phyloP scores from a whole-genome alignment of 2,797 vertebrate species.

The Harpagifer antarcticus region DNA sequence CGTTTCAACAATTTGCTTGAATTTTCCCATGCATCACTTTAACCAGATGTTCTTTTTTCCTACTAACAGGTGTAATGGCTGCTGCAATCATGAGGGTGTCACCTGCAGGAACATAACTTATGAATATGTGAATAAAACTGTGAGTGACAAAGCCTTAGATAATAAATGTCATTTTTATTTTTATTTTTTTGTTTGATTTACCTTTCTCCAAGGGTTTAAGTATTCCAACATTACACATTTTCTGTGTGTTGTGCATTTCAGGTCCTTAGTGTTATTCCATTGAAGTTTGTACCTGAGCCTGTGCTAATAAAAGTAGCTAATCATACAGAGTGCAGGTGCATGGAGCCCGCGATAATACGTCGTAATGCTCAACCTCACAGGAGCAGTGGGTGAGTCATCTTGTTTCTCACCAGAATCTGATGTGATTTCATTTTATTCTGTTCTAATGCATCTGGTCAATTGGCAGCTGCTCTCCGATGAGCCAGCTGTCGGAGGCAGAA shows the following conservation, averaged over 20 bases:
- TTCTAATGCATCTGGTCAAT: conserved; percentile 19
- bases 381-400: conserved; percentile 76
- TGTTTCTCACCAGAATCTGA: background rate
- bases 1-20: background rate
- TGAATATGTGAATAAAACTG: conserved; percentile 94
- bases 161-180: background rate
- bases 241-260: conserved; percentile 61
- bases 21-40: background rate
- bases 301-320: conserved; percentile 94
- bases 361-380: conserved; percentile 80
- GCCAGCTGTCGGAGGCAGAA: conserved; percentile 80
- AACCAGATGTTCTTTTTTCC: conserved; percentile 13
- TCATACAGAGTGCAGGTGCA: conserved; percentile 93
- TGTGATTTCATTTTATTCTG: background rate
- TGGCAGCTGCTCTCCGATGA: conserved; percentile 77
- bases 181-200: background rate
- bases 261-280: conserved; percentile 94
- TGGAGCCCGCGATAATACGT: conserved; percentile 87
- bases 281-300: conserved; percentile 92
- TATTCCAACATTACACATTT: background rate
- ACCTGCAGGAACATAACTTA: conserved; percentile 93
- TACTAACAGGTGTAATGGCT: conserved; percentile 88
- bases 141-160: conserved; percentile 72
- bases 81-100: conserved; percentile 95
- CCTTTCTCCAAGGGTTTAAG: background rate